Evolutionary conservation across 2,888 invertebrate genomes (phyloP).

Genomic region (Folsomia manolachei): DNA sequence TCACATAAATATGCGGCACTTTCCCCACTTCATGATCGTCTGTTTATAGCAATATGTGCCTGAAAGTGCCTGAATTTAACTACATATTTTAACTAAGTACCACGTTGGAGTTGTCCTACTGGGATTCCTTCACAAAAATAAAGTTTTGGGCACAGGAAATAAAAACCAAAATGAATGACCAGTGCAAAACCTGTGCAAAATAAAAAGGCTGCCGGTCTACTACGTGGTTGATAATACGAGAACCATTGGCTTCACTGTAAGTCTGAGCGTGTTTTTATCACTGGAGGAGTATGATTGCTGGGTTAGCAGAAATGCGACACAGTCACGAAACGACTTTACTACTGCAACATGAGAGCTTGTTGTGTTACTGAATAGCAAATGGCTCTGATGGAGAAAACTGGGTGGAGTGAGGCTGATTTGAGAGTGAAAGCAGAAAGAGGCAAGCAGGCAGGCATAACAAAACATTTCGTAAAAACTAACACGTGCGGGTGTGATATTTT

Average conservation of each 20-base stretch:
- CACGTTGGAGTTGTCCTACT: too few relatives aligned
- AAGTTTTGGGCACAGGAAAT: too few relatives aligned
- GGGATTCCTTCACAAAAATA: too few relatives aligned
- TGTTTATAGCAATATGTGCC: too few relatives aligned
- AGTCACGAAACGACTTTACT: constrained; percentile 20
- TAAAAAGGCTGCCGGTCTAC: background rate
- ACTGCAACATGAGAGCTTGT: constrained; percentile 1
- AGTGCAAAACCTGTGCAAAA: constrained; percentile 4
- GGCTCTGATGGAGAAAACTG: too few relatives aligned
- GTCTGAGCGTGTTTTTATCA: background rate
- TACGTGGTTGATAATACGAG: background rate
- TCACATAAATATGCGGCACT: too few relatives aligned
- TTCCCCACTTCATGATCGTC: too few relatives aligned
- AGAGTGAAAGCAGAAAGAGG: constrained; percentile 19
- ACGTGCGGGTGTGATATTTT: constrained; percentile 2
- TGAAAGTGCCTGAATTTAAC: too few relatives aligned
- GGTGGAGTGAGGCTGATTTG: too few relatives aligned
- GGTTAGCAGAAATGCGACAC: constrained; percentile 13
- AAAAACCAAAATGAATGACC: background rate
- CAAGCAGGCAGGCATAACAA: too few relatives aligned
- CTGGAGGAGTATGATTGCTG: constrained; percentile 8
- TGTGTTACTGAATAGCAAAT: too few relatives aligned
- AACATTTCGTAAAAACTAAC: constrained; percentile 3
- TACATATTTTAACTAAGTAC: too few relatives aligned
- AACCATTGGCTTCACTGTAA: background rate